Evolutionary conservation across 2,113 vertebrate species (phyloP), one percentile per base, ranked within the genome.

Genomic region (Jacana jacana): DNA sequence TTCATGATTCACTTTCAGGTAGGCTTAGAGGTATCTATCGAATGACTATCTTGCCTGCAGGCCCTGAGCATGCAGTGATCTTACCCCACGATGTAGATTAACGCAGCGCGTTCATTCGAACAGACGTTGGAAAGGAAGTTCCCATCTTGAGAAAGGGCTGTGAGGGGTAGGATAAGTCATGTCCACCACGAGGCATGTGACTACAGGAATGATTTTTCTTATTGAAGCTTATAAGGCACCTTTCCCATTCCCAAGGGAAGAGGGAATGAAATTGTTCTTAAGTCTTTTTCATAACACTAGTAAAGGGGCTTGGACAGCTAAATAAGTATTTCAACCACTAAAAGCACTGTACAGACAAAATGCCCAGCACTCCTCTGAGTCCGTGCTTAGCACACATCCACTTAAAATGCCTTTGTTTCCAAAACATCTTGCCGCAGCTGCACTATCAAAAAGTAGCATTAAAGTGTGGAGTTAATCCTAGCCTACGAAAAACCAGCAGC

Each of bases 341-440:
- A 70, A 77, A 55, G 35, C 19, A 37, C 17, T 19, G 18, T 49
- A 16, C 25, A 57, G 63, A 10, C 40, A 75, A 35, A 75, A 42
- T 37, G 30, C 30, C 30, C 8, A 11, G 48, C 39, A 22, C 28
- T 13, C 44, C 39, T 46, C 75, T n/a, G n/a, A 48, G 52, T 9
- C 8, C 0, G 0, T 25, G 52, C 25, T 60, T 54, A 35, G 18
- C 35, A 13, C 68, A 27, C 1, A 1, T 27, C 17, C n/a, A 9
- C n/a, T 13, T 66, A 40, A 46, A 75, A 39, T 20, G 9, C 28
- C 22, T 13, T 27, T 37, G 40, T 30, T 64, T 49, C 88, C 37
- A 4, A 18, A 58, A 6, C 24, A 40, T 44, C 51, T 79, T 25
- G 18, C 27, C 24, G 22, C 37, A 60, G 60, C 39, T 66, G 10